Conservation (phyloP, 2,113 vertebrate genomes). For the Pithys albifrons region DNA sequence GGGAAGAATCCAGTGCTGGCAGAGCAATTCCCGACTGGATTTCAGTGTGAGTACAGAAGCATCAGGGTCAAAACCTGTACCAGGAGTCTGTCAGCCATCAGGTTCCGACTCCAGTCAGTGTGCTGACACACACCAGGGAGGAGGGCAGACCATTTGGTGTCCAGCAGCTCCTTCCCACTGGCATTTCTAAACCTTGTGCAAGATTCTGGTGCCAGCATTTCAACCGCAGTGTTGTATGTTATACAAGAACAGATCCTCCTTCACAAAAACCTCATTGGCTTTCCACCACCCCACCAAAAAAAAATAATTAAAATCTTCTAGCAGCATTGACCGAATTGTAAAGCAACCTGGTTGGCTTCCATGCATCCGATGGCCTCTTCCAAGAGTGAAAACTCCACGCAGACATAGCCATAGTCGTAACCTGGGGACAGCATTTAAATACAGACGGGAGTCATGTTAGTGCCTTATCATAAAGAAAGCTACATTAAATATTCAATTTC, state of each 20-base stretch:
- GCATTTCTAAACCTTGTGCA: constrained; percentile 34
- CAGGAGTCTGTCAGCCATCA: background rate
- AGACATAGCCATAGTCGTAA: constrained; percentile 99
- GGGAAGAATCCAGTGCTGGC: background rate
- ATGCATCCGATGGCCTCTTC: constrained; percentile 99
- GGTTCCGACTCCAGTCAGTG: constrained; percentile 23
- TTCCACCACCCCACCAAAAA: constrained; percentile 81
- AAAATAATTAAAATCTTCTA: constrained; percentile 78
- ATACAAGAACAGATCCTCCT: constrained; percentile 65
- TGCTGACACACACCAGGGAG: background rate
- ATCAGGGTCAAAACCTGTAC: constrained; percentile 33
- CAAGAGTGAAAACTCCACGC: constrained; percentile 99
- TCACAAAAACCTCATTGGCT: constrained; percentile 57
- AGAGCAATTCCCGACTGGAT: background rate
- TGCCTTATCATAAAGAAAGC: constrained; percentile 82
- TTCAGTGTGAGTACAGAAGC: background rate
- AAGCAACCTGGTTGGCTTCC: constrained; percentile 99
- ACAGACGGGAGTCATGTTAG: constrained; percentile 99
- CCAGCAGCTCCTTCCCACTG: constrained; percentile 26
- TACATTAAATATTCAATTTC: constrained; percentile 74
- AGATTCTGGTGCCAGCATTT: constrained; percentile 57
- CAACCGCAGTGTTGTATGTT: constrained; percentile 8
- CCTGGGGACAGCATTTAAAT: constrained; percentile 99
- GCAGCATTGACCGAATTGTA: constrained; percentile 95
- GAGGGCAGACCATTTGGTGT: background rate